Percentiles rank a stretch among this genome's conserved stretches.
Evolutionary conservation across 2,888 invertebrate genomes (phyloP).

Genomic region (Sarcophaga rosellei): DNA sequence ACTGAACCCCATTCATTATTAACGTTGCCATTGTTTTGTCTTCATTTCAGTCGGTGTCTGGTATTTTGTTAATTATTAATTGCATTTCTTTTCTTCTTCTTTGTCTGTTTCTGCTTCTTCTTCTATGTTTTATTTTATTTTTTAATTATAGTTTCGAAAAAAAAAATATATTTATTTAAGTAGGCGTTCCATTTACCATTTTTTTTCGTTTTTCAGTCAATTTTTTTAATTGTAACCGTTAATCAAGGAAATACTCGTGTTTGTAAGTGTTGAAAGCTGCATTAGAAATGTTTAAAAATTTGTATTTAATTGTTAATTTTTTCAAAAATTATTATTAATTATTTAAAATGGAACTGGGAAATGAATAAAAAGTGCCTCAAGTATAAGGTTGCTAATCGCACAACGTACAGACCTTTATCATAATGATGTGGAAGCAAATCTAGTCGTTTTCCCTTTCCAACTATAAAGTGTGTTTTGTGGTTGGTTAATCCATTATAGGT

Average conservation of each 20-base stretch:
- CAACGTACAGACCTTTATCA: too few relatives aligned
- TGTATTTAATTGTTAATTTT: not conserved
- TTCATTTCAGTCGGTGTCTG: constrained; percentile 41
- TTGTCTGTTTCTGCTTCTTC: not conserved
- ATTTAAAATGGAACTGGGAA: not conserved
- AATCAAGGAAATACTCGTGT: constrained; percentile 15
- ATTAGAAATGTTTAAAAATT: constrained; percentile 1
- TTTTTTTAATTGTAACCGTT: constrained; percentile 43
- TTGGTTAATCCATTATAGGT: too few relatives aligned
- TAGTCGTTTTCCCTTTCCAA: too few relatives aligned
- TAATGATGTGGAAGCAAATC: too few relatives aligned
- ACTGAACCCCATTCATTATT: constrained; percentile 57
- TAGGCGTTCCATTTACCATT: constrained; percentile 51
- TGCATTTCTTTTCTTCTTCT: constrained; percentile 25
- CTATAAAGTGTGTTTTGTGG: too few relatives aligned
- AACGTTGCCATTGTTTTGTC: constrained; percentile 15
- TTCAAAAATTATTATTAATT: not conserved
- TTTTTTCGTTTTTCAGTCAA: not conserved
- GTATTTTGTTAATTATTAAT: constrained; percentile 61
- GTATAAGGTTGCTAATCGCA: too few relatives aligned
- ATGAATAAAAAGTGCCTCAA: too few relatives aligned
- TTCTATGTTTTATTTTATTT: not conserved
- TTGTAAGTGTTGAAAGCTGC: constrained; percentile 27
- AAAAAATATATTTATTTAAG: constrained; percentile 37
- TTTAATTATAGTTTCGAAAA: constrained; percentile 29